Evolutionary conservation across 1,140 invertebrate genomes (phyloP).

Genomic region (Tyrophagus putrescentiae): DNA sequence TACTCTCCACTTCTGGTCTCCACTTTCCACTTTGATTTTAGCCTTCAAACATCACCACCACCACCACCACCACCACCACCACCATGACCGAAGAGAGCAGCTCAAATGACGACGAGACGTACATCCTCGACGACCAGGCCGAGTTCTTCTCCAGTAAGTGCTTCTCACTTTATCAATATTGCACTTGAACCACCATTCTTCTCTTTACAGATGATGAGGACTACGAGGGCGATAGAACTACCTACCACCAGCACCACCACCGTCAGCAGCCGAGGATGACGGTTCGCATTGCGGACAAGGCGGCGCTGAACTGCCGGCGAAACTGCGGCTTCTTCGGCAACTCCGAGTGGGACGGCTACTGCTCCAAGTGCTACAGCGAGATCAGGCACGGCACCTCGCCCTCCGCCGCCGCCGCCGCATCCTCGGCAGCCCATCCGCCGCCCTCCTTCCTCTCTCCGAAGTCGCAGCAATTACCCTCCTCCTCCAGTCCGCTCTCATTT

Average conservation of each 20-base stretch:
- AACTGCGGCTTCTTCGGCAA: slow-evolving; percentile 94
- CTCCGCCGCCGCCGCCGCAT: background rate
- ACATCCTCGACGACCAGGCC: background rate
- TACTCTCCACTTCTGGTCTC: too few relatives aligned
- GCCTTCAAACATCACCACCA: too few relatives aligned
- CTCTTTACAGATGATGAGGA: background rate
- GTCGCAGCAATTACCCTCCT: background rate
- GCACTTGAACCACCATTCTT: background rate
- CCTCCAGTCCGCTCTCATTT: background rate
- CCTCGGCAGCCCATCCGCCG: background rate
- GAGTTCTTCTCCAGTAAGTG: background rate
- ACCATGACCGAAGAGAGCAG: background rate
- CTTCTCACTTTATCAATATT: background rate
- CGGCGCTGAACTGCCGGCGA: slow-evolving; percentile 67
- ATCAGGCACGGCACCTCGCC: background rate
- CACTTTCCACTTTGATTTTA: too few relatives aligned
- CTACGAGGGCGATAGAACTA: background rate
- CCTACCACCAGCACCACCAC: background rate
- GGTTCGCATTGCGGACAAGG: slow-evolving; percentile 12
- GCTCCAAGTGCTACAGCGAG: slow-evolving; percentile 60
- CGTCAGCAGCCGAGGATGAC: background rate
- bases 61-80: too few relatives aligned
- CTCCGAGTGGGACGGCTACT: slow-evolving; percentile 88
- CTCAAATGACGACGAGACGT: background rate
- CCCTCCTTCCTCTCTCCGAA: too few relatives aligned